Base-by-base conservation (phyloP, 2,113 vertebrate genomes). In the Colinus virginianus region DNA sequence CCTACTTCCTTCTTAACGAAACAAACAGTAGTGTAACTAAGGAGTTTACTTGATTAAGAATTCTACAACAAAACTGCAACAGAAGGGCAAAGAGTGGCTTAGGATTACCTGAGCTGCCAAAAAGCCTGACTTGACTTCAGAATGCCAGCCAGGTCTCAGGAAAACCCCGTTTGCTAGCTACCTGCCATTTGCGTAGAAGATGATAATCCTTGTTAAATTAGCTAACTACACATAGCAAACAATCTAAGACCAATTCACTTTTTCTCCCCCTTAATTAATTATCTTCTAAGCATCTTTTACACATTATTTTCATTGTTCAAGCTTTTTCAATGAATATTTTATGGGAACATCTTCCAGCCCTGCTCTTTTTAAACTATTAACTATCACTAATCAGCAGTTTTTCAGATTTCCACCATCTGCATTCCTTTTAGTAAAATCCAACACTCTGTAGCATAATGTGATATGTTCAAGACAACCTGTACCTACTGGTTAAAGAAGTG, bases 271-370 rank as follows among this genome's bases (percentile, higher is more conserved):
- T 79, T 83, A 84, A 95, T 96, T 90, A 93, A 94, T 93, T 86
- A 92, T 67, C 89, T 85, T 78, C 78, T 90, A 90, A 74, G 23
- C 78, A 79, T 75, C 61, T 88, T 81, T 84, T 78, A 94, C 78
- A 78, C 58, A 42, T 64, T 91, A 86, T 94, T 95, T 95, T 95
- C 84, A 90, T 91, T 95, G 91, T 92, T 95, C 9, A n/a, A 64
- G 77, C 72, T 90, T 94, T 87, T 96, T 38, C 36, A 75, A 95
- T 95, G n/a, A 96, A 96, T 94, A 96, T 95, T 96, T 94, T 83
- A 91, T 95, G 43, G 87, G 20, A 88, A 42, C 19, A 49, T 21
- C 88, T 45, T 91, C n/a, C 21, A 6, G 61, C 43, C 53, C 70
- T 76, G 58, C 19, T 95, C 43, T 90, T 92, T 87, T 90, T 2